Conservation (phyloP, 2,797 vertebrate genomes). For the Tamandua tetradactyla region DNA sequence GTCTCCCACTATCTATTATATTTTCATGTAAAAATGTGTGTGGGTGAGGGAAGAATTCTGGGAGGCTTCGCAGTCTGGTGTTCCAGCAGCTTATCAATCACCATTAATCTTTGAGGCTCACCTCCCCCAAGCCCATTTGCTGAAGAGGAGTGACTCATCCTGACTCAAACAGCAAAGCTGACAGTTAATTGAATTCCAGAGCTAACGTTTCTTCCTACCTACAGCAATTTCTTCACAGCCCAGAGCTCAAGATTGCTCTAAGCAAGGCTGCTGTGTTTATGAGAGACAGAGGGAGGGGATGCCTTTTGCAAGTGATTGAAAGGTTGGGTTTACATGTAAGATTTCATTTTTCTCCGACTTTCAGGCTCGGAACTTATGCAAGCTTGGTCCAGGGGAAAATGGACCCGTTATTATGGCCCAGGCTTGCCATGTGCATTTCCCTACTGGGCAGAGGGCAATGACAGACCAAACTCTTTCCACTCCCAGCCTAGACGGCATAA, state of each 20-base stretch:
- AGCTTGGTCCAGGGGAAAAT: neutral
- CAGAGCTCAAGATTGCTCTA: neutral
- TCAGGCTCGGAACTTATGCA: neutral
- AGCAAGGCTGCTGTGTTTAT: neutral
- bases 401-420: neutral
- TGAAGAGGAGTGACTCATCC: conserved; percentile 14
- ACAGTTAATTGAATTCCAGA: conserved; percentile 29
- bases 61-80: neutral
- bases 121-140: neutral
- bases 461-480: neutral
- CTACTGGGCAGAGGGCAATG: neutral
- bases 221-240: neutral
- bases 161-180: neutral
- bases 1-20: neutral
- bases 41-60: neutral
- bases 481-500: no score
- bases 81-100: conserved; percentile 23
- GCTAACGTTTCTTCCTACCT: neutral
- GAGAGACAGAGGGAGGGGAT: neutral
- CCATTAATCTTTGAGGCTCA: neutral
- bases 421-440: neutral
- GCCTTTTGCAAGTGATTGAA: neutral
- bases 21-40: neutral
- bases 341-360: conserved; percentile 29
- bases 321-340: neutral